Evolutionary conservation across 2,888 invertebrate genomes (phyloP).

Genomic region (Epirrita christyi): DNA sequence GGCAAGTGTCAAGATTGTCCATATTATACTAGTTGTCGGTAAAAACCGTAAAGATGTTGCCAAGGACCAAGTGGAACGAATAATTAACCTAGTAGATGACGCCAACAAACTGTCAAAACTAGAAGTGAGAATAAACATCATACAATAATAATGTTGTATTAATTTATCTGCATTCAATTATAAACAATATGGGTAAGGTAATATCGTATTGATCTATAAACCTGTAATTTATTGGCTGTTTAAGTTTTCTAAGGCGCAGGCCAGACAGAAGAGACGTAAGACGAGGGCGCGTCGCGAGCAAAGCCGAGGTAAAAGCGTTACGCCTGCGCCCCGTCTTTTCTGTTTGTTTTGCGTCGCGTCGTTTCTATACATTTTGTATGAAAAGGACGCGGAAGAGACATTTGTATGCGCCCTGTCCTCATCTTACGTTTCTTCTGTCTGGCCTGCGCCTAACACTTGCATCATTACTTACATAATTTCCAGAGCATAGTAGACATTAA

Average conservation of each 20-base stretch:
- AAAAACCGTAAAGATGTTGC: background rate
- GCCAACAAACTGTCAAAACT: conserved; percentile 1
- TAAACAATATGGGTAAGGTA: background rate
- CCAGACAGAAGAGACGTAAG: too few relatives aligned
- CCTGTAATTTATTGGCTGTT: background rate
- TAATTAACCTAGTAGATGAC: background rate
- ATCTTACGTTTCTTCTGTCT: too few relatives aligned
- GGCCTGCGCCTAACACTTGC: too few relatives aligned
- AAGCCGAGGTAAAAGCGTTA: too few relatives aligned
- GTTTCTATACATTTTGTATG: too few relatives aligned
- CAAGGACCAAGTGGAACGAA: background rate
- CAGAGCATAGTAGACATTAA: background rate
- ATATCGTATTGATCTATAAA: too few relatives aligned
- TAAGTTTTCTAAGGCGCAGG: too few relatives aligned
- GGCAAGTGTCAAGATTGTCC: background rate
- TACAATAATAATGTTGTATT: background rate
- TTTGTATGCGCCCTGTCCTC: too few relatives aligned
- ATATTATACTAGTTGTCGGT: background rate
- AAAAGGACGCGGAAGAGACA: too few relatives aligned
- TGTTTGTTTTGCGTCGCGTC: too few relatives aligned
- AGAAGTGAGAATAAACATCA: background rate
- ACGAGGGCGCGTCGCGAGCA: too few relatives aligned
- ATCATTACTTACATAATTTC: background rate
- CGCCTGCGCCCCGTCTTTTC: too few relatives aligned
- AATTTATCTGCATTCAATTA: background rate